Evolutionary conservation across 2,113 vertebrate species (phyloP), one percentile per base, ranked within the genome.

Genomic region (Ptilonorhynchus violaceus): DNA sequence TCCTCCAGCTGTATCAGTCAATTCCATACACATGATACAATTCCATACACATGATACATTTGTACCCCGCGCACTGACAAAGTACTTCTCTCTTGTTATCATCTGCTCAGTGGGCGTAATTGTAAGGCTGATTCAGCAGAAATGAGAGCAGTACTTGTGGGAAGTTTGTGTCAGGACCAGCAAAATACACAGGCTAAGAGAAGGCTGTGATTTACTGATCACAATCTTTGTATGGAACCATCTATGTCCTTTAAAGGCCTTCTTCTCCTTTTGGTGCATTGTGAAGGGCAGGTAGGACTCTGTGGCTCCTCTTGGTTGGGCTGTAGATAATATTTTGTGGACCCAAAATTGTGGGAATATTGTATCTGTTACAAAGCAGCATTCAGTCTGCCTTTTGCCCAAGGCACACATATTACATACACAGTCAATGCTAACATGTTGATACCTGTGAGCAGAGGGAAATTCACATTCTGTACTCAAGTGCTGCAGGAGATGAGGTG

Each of bases 181-280:
- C 24, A 78, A 88, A 93, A 74, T 2, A 20, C 42, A 59, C 42
- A 46, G 35, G 35, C 47, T 72, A 23, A 37, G 78, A 28, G 82
- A 88, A 90, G 30, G 55, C 72, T 91, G 75, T 77, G 85, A 92
- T 92, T 93, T 94, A 58, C 67, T 60, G 85, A 93, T 91, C 55
- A 41, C 19, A 69, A 33, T 83, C 85, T 92, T 37, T 23, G 9
- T 6, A 7, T 16, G 50, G 59, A 47, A 74, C 59, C 20, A 84
- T 58, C n/a, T 22, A 0, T 14, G 31, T 55, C 9, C 28, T 92
- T 88, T 47, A 30, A 53, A 84, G 31, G 64, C 11, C 9, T 15
- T 69, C 15, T 52, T 41, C 84, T 72, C 33, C 47, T 82, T 21
- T 44, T 35, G 39, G 33, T 59, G 74, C 68, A 6, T 7, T 53